These are phyloP conservation scores for Gila robusta DNA, from an alignment of 2,797 vertebrate genomes.

Conservation along the genomic window DNA sequence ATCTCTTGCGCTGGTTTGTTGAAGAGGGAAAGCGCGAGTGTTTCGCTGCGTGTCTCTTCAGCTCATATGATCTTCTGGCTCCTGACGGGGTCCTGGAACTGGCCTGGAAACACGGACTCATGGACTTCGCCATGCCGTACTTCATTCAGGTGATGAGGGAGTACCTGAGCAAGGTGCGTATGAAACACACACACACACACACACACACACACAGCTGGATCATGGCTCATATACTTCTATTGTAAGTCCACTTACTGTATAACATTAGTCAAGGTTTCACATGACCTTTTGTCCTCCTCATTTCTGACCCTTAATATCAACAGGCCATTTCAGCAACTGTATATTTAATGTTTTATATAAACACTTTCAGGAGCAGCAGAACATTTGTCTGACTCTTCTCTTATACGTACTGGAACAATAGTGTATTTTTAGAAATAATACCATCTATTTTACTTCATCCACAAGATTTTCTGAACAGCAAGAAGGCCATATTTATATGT, in stretches of 20 bases:
- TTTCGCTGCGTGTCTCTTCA: constrained; percentile 89
- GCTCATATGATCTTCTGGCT: constrained; percentile 88
- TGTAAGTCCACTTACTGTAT: not conserved
- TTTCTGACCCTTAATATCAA: not conserved
- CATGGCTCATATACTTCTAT: too few species aligned
- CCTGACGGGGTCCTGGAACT: constrained; percentile 90
- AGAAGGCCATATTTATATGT: not conserved
- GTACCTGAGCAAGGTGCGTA: constrained; percentile 88
- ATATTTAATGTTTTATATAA: too few species aligned
- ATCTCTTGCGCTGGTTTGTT: constrained; percentile 91
- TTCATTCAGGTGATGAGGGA: constrained; percentile 95
- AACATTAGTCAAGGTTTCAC: not conserved
- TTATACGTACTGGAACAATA: not conserved
- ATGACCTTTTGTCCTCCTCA: not conserved
- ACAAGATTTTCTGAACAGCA: not conserved
- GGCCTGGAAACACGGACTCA: constrained; percentile 89
- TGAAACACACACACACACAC: not conserved
- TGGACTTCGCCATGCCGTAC: constrained; percentile 93
- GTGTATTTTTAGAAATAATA: not conserved
- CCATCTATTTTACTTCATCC: not conserved
- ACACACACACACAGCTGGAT: too few species aligned
- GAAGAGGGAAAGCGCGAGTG: constrained; percentile 89
- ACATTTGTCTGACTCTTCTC: not conserved
- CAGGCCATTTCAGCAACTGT: too few species aligned
- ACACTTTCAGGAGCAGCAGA: not conserved